These are phyloP conservation scores for Cyclopterus lumpus DNA, from an alignment of 2,797 vertebrate species.

Conservation along the genomic window DNA sequence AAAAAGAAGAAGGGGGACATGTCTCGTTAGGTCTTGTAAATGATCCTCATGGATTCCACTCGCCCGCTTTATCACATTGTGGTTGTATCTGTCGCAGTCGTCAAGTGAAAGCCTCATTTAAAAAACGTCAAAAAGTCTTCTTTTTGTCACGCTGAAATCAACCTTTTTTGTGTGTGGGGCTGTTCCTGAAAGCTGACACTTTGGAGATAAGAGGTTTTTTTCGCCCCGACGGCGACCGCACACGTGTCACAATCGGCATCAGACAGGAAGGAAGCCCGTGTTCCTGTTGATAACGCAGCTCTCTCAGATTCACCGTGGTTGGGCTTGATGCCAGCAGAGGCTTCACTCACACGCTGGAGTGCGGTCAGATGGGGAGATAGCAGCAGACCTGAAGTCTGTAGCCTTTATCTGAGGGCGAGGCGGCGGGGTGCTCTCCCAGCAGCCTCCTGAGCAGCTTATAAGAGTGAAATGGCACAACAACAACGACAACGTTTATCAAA, in stretches of 20 bases:
- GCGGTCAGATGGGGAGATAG: conserved; percentile 33
- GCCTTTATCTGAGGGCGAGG: conserved; percentile 24
- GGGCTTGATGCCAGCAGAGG: not conserved
- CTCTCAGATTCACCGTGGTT: conserved; percentile 8
- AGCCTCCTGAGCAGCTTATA: conserved; percentile 3
- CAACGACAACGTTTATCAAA: no score
- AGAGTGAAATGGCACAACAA: not conserved
- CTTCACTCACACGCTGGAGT: not conserved
- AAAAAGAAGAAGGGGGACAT: not conserved
- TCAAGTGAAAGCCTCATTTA: not conserved
- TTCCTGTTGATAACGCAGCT: conserved; percentile 43
- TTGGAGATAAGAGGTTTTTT: conserved; percentile 56
- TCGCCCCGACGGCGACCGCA: conserved; percentile 2
- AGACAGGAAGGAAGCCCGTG: conserved; percentile 42
- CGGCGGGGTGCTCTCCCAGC: not conserved
- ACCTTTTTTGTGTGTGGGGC: not conserved
- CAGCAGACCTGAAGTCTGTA: conserved; percentile 20
- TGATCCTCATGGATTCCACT: conserved; percentile 27
- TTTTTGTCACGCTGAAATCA: conserved; percentile 11
- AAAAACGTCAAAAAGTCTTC: not conserved
- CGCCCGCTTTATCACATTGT: not conserved
- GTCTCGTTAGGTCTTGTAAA: conserved; percentile 33
- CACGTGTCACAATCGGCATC: conserved; percentile 40
- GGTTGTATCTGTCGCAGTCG: not conserved
- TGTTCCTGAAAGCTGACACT: conserved; percentile 37